Evolutionary conservation across 2,888 invertebrate species (phyloP).

Genomic region (Nomada ruficornis): DNA sequence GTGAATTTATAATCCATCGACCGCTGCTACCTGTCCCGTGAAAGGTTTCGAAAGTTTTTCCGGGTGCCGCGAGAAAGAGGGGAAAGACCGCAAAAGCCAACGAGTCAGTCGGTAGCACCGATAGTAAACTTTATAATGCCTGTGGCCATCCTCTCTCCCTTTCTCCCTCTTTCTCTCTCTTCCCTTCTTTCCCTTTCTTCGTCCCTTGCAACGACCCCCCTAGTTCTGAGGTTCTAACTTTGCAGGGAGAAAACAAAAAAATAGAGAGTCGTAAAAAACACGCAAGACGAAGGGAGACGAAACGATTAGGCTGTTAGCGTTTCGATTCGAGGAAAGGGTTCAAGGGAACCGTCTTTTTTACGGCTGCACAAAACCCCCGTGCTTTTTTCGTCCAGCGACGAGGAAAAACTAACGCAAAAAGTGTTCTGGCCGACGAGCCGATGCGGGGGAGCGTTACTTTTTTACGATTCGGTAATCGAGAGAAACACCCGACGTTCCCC

Average conservation of each 20-base stretch:
- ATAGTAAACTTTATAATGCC: slow-evolving; percentile 50
- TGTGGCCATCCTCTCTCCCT: slow-evolving; percentile 1
- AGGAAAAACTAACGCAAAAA: slow-evolving; percentile 41
- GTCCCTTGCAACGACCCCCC: background rate
- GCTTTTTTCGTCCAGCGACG: background rate
- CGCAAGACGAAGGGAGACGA: background rate
- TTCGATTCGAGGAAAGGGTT: slow-evolving; percentile 55
- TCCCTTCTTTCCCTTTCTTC: background rate
- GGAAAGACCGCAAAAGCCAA: slow-evolving; percentile 70
- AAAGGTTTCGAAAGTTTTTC: slow-evolving; percentile 68
- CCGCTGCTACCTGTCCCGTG: slow-evolving; percentile 58
- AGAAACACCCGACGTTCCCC: background rate
- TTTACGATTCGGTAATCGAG: background rate
- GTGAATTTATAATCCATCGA: slow-evolving; percentile 60
- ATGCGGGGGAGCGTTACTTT: slow-evolving; percentile 11
- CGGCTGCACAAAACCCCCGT: slow-evolving; percentile 2
- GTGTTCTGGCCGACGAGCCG: slow-evolving; percentile 16
- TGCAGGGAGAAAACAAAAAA: background rate
- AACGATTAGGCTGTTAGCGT: background rate
- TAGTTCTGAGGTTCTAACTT: background rate
- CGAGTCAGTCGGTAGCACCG: slow-evolving; percentile 56
- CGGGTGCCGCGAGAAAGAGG: slow-evolving; percentile 28
- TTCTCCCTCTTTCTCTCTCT: background rate
- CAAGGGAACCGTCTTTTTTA: slow-evolving; percentile 16
- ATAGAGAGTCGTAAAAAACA: background rate